Evolutionary conservation across 2,113 vertebrate species (phyloP), one percentile per base, ranked within the genome.

Genomic region (Xiphorhynchus elegans): DNA sequence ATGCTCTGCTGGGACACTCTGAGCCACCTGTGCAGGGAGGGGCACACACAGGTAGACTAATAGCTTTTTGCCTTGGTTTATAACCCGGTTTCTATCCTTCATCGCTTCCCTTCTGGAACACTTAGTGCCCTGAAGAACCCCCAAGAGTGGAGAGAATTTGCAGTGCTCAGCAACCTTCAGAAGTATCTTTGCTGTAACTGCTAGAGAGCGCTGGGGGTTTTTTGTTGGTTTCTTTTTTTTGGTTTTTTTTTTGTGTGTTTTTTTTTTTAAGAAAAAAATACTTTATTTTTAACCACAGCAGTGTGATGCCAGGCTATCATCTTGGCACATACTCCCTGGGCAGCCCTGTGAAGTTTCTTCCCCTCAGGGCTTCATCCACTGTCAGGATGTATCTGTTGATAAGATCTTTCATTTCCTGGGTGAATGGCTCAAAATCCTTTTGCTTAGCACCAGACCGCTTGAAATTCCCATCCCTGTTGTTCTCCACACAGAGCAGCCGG

Each of bases 391-490:
- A 98, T 64, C 98, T 97, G 29, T 99, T 95, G 85, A 99, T 99
- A 90, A 98, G 84, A 39, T 88, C 96, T 87, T 98, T 98, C 99
- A 99, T 99, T 74, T 99, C 98, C 1, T 97, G 97, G 23, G 98
- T 99, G 93, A 99, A 99, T 49, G 98, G 98, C 90, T 99, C 98
- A 11, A 98, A 98, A 76, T 97, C 91, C 13, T 96, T 98, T 6
- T 97, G 98, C 53, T 79, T 98, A 37, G 95, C 91, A 9, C 98
- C 98, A 0, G 95, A 96, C 15, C 99, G 92, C 70, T 99, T 98
- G 96, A 99, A 99, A 93, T 97, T 98, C 21, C 99, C 99, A 0
- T 99, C 99, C 82, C 98, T 98, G 96, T 99, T 99, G 95, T 97
- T 98, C 95, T 99, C 98, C 1, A 98, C 98, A 0, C 99, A 99